Conservation (phyloP, 2,888 invertebrate species). For the Hoplodrina ambigua region DNA sequence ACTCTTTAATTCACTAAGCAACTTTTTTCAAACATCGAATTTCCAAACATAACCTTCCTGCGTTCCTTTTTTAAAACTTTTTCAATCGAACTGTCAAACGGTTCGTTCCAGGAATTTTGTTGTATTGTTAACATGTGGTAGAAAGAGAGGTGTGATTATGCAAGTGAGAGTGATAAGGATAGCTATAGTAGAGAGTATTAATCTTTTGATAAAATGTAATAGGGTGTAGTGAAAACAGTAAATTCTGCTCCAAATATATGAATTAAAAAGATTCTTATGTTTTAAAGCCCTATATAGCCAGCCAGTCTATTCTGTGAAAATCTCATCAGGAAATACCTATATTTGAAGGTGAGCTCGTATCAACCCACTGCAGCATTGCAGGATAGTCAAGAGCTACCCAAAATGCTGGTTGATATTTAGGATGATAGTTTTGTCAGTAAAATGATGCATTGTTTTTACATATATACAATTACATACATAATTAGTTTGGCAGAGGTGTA, state of each 20-base stretch:
- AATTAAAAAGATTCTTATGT: not conserved
- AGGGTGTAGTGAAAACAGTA: slow-evolving; percentile 18
- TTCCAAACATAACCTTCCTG: slow-evolving; percentile 29
- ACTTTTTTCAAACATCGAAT: not conserved
- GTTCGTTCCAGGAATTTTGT: slow-evolving; percentile 56
- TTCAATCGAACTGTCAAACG: slow-evolving; percentile 49
- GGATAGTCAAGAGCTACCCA: too few species aligned
- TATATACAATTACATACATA: too few species aligned
- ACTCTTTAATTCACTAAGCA: not conserved
- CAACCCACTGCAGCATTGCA: too few species aligned
- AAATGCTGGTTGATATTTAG: too few species aligned
- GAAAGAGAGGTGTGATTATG: slow-evolving; percentile 11
- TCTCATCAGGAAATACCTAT: too few species aligned
- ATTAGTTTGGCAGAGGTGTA: too few species aligned
- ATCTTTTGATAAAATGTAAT: slow-evolving; percentile 19
- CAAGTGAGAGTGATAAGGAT: slow-evolving; percentile 35
- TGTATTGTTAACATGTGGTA: slow-evolving; percentile 44
- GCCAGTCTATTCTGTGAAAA: too few species aligned
- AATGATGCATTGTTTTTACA: too few species aligned
- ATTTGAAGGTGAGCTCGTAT: too few species aligned
- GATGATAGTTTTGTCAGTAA: too few species aligned
- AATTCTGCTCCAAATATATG: not conserved
- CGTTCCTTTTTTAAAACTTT: slow-evolving; percentile 17
- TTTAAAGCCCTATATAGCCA: not conserved
- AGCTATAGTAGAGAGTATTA: slow-evolving; percentile 17